Conservation (phyloP, 1,140 invertebrate genomes). For the Dendrolimus kikuchii region DNA sequence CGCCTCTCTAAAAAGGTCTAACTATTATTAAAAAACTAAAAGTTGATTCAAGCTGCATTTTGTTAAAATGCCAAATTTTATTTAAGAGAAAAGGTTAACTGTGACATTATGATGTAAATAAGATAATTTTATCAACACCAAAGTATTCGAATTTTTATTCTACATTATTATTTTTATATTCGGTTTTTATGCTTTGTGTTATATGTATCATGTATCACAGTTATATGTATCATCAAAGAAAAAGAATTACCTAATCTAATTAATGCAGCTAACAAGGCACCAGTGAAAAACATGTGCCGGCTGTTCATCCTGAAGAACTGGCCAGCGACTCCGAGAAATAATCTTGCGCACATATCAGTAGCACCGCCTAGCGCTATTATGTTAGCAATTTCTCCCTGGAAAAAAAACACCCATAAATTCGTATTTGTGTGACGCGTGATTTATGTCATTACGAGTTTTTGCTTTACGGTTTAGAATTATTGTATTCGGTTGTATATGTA, state of each 20-base stretch:
- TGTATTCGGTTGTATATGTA: too few species aligned
- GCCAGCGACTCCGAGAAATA: constrained; percentile 45
- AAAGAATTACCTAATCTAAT: constrained; percentile 64
- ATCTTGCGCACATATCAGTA: constrained; percentile 49
- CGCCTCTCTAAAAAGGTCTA: not conserved
- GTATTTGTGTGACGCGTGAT: too few species aligned
- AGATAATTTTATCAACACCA: too few species aligned
- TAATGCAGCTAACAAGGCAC: constrained; percentile 64
- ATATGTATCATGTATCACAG: too few species aligned
- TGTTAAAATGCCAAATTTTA: constrained; percentile 1
- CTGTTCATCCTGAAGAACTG: constrained; percentile 64
- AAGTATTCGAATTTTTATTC: too few species aligned
- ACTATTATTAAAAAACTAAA: not conserved
- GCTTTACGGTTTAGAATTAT: too few species aligned
- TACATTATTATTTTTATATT: too few species aligned
- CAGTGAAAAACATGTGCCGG: constrained; percentile 70
- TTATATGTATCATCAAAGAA: too few species aligned
- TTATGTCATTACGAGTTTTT: too few species aligned
- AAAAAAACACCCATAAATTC: constrained; percentile 3
- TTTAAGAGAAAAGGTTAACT: too few species aligned
- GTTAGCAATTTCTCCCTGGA: constrained; percentile 54
- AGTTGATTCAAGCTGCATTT: not conserved
- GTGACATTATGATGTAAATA: too few species aligned
- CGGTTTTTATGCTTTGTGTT: too few species aligned
- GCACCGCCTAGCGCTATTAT: constrained; percentile 58